These are phyloP conservation scores for Luperina testacea DNA, from an alignment of 2,888 invertebrate genomes.

Conservation along the genomic window DNA sequence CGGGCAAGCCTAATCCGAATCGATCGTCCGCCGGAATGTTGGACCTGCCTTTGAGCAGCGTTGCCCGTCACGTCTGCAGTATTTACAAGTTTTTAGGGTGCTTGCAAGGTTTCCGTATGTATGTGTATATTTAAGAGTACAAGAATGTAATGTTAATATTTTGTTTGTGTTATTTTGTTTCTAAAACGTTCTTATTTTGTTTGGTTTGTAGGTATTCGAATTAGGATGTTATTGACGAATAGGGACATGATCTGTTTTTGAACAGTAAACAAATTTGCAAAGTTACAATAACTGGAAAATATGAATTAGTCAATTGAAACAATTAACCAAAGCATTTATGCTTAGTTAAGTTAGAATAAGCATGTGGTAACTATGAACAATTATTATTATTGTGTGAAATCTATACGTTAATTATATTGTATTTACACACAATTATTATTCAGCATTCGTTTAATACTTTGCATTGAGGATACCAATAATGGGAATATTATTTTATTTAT, in stretches of 20 bases:
- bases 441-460: neutral
- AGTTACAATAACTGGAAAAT: neutral
- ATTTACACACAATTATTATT: neutral
- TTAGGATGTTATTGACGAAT: neutral
- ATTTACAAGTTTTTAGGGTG: slow-evolving; percentile 75
- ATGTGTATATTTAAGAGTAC: slow-evolving; percentile 54
- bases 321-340: neutral
- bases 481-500: neutral
- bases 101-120: slow-evolving; percentile 67
- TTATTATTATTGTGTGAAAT: slow-evolving; percentile 5
- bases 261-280: neutral
- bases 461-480: neutral
- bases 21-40: slow-evolving; percentile 81
- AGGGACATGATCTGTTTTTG: neutral
- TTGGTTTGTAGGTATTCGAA: neutral
- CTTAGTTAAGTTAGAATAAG: neutral
- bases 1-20: slow-evolving; percentile 83
- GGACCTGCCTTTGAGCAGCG: slow-evolving; percentile 68
- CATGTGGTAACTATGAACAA: neutral
- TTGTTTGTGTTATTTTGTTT: slow-evolving; percentile 42
- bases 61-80: slow-evolving; percentile 72
- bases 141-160: slow-evolving; percentile 64
- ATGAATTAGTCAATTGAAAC: neutral
- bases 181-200: neutral
- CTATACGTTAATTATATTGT: neutral